Conservation (phyloP, 2,113 vertebrate species). For the Cynocephalus volans region DNA sequence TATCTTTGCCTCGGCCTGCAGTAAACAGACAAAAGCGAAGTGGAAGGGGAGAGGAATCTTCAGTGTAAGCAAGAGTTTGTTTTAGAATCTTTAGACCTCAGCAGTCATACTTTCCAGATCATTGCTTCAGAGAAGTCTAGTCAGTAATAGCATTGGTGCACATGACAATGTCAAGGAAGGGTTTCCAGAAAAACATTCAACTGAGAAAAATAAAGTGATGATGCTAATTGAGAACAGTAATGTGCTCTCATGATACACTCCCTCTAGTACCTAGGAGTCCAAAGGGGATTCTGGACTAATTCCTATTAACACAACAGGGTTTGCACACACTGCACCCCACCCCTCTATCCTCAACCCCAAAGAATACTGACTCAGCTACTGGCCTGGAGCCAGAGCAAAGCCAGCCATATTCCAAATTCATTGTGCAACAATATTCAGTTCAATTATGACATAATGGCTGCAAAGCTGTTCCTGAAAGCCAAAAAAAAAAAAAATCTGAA, state of each 20-base stretch:
- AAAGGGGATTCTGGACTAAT: background rate
- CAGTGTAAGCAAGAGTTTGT: constrained; percentile 10
- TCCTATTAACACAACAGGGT: background rate
- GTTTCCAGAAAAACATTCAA: constrained; percentile 61
- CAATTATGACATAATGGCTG: constrained; percentile 69
- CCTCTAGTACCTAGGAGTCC: background rate
- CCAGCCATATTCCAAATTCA: constrained; percentile 44
- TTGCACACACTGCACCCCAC: background rate
- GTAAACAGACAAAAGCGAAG: constrained; percentile 25
- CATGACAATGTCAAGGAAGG: constrained; percentile 35
- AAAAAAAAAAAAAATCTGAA: constrained; percentile 62
- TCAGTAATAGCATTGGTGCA: background rate
- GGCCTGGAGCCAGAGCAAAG: background rate
- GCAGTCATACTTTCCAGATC: constrained; percentile 53
- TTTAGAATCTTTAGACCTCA: constrained; percentile 56
- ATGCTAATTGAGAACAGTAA: constrained; percentile 49
- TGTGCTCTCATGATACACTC: background rate
- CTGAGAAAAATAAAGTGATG: constrained; percentile 60
- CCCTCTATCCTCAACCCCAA: constrained; percentile 18
- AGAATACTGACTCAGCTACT: constrained; percentile 71
- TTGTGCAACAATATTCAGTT: background rate
- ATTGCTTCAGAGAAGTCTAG: constrained; percentile 40
- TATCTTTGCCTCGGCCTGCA: background rate
- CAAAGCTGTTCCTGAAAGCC: constrained; percentile 50
- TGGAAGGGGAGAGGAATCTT: constrained; percentile 27